A percentile compares a stretch with the other conserved stretches of the same genome.
phyloP scores from a whole-genome alignment of 2,888 invertebrate genomes.

The Amaurobius ferox region DNA sequence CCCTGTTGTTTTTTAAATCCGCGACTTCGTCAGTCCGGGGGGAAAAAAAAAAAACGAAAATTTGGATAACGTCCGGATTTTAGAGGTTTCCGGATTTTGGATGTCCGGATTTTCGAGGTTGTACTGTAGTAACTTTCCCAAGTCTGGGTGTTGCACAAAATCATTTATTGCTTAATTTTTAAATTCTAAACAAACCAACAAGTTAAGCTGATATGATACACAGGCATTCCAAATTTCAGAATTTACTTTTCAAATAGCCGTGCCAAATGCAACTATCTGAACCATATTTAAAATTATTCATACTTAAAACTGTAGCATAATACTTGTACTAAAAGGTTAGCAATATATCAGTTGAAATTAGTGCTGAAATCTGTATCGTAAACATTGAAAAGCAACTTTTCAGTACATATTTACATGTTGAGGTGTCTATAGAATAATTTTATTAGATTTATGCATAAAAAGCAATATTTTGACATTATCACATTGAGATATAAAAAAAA shows the following conservation, averaged over 20 bases:
- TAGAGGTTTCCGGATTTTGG: no score
- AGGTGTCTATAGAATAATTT: not conserved
- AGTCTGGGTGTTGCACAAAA: no score
- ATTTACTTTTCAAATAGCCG: not conserved
- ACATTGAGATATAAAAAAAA: constrained; percentile 1
- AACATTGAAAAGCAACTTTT: not conserved
- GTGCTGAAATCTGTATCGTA: not conserved
- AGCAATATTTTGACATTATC: not conserved
- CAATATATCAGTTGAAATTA: not conserved
- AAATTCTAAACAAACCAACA: no score
- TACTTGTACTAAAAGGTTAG: not conserved
- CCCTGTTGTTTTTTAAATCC: no score
- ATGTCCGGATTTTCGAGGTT: not conserved
- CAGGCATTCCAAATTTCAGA: not conserved
- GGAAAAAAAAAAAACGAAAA: no score
- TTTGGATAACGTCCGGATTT: no score
- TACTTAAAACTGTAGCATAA: not conserved
- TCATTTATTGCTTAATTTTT: no score
- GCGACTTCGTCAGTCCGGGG: no score
- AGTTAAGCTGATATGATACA: not conserved
- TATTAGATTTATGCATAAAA: not conserved
- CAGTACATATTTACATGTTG: not conserved
- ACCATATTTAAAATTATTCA: not conserved
- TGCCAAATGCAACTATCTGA: not conserved
- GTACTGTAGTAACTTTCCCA: not conserved